A percentile compares a stretch with the other conserved stretches of the same genome.
Evolutionary conservation across 2,797 vertebrate genomes (phyloP).

Genomic region (Percopsis omiscomaycus): DNA sequence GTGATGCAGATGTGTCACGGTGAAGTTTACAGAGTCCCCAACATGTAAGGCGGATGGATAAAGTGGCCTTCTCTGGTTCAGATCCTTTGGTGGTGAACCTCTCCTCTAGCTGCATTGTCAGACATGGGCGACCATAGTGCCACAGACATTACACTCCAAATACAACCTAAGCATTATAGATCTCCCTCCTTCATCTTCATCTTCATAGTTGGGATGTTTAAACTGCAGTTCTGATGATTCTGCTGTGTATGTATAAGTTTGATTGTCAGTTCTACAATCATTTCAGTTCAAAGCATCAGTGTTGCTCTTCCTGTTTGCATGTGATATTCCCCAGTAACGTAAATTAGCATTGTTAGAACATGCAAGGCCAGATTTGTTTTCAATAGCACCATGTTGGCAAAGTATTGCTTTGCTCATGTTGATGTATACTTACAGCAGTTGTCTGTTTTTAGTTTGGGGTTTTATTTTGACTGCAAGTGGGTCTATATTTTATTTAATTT

Average conservation of each 20-base stretch:
- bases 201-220: constrained; percentile 51
- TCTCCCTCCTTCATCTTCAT: constrained; percentile 36
- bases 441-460: constrained; percentile 23
- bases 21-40: constrained; percentile 57
- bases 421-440: constrained; percentile 46
- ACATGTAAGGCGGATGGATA: constrained; percentile 26
- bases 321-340: constrained; percentile 36
- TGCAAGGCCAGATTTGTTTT: constrained; percentile 64
- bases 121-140: constrained; percentile 25
- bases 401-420: constrained; percentile 56
- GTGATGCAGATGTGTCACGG: constrained; percentile 54
- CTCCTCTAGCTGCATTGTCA: constrained; percentile 31
- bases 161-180: constrained; percentile 29
- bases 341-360: constrained; percentile 61
- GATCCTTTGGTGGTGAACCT: constrained; percentile 50
- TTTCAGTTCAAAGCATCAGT: constrained; percentile 26
- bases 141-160: constrained; percentile 32
- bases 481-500: neutral
- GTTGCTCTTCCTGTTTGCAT: constrained; percentile 66
- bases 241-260: constrained; percentile 53
- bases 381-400: constrained; percentile 67
- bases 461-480: too few species aligned
- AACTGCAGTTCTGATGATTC: constrained; percentile 20
- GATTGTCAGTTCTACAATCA: constrained; percentile 35
- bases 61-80: constrained; percentile 67